These are phyloP conservation scores for Exocentrus adspersus DNA, from an alignment of 2,888 invertebrate genomes.

Conservation along the genomic window DNA sequence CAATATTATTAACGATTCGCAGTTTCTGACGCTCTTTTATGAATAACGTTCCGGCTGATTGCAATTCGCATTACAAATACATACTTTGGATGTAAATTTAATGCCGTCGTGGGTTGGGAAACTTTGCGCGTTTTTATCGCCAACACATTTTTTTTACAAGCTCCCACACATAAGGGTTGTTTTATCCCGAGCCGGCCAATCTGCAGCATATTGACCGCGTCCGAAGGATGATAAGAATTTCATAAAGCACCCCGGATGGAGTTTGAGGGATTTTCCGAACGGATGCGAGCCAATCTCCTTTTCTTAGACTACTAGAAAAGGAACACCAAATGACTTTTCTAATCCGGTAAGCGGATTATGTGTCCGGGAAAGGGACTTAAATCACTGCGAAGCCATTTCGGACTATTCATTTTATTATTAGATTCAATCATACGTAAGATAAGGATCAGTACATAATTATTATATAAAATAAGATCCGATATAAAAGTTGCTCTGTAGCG, in stretches of 20 bases:
- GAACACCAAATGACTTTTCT: constrained; percentile 42
- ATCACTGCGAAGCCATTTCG: constrained; percentile 26
- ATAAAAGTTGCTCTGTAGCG: too few relatives aligned
- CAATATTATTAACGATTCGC: constrained; percentile 12
- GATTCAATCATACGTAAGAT: too few relatives aligned
- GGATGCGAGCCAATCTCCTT: constrained; percentile 33
- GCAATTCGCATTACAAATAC: constrained; percentile 6
- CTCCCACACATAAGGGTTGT: too few relatives aligned
- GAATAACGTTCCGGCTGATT: constrained; percentile 11
- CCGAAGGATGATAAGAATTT: constrained; percentile 27
- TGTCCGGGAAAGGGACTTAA: constrained; percentile 35
- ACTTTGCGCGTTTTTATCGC: too few relatives aligned
- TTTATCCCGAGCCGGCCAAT: constrained; percentile 2
- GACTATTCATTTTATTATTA: too few relatives aligned
- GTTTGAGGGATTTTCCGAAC: constrained; percentile 27
- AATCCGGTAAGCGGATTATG: constrained; percentile 40
- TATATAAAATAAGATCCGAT: too few relatives aligned
- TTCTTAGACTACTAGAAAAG: constrained; percentile 28
- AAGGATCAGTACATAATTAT: too few relatives aligned
- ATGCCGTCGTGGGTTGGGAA: constrained; percentile 1
- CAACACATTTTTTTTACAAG: too few relatives aligned
- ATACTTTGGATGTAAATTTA: constrained; percentile 15
- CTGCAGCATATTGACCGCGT: constrained; percentile 22
- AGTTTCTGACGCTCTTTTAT: background rate
- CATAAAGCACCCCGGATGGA: constrained; percentile 20